Conservation (phyloP, 2,888 invertebrate species). For the Agriotes lineatus region DNA sequence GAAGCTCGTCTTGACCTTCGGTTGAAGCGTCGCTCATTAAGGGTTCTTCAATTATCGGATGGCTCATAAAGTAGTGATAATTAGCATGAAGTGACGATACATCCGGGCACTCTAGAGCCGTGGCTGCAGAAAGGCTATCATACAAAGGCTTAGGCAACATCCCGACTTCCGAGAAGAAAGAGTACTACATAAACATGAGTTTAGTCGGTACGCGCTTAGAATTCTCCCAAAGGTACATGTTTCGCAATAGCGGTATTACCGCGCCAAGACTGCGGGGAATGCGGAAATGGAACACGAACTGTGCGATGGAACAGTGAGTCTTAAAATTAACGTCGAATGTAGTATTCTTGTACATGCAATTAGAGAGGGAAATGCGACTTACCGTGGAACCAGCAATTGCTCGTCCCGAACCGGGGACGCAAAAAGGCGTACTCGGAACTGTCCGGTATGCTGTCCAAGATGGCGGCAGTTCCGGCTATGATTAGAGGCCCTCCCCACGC, state of each 20-base stretch:
- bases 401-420: slow-evolving; percentile 83
- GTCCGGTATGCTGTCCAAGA: slow-evolving; percentile 77
- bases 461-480: slow-evolving; percentile 80
- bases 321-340: slow-evolving; percentile 6
- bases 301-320: slow-evolving; percentile 28
- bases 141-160: neutral
- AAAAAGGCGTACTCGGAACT: slow-evolving; percentile 72
- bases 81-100: neutral
- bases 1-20: too few species aligned
- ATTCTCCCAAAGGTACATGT: slow-evolving; percentile 19
- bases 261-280: slow-evolving; percentile 28
- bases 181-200: slow-evolving; percentile 34
- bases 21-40: too few species aligned
- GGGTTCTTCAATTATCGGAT: too few species aligned
- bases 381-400: slow-evolving; percentile 89
- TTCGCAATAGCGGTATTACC: slow-evolving; percentile 27
- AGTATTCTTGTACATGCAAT: neutral
- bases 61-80: too few species aligned
- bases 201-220: slow-evolving; percentile 20
- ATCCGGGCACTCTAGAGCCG: neutral
- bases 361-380: slow-evolving; percentile 54
- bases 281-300: slow-evolving; percentile 30
- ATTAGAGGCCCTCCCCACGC: slow-evolving; percentile 88
- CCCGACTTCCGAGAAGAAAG: neutral
- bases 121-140: neutral